Evolutionary conservation across 2,888 invertebrate genomes (phyloP).

Genomic region (Ligdia adustata): DNA sequence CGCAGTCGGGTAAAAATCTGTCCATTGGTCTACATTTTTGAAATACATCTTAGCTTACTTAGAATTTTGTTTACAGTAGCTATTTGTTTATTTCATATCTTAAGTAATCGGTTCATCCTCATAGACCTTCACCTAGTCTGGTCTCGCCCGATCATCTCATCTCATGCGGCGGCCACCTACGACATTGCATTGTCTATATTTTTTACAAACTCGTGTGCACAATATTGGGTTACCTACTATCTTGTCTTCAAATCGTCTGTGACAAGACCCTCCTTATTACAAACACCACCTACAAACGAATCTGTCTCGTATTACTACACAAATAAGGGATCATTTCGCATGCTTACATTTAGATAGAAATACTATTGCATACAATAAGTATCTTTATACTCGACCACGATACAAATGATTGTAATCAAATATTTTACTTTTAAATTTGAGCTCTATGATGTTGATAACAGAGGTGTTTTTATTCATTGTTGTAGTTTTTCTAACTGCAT

Average conservation of each 20-base stretch:
- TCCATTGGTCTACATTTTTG: too few species aligned
- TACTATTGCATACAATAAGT: constrained; percentile 46
- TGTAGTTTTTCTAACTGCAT: constrained; percentile 11
- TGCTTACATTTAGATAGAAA: constrained; percentile 28
- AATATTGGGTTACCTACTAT: constrained; percentile 70
- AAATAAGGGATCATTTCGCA: constrained; percentile 28
- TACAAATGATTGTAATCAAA: constrained; percentile 31
- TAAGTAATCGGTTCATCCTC: background rate
- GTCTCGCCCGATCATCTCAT: background rate
- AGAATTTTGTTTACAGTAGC: too few species aligned
- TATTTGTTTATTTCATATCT: too few species aligned
- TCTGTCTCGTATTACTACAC: constrained; percentile 26
- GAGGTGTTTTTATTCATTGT: constrained; percentile 4
- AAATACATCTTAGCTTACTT: too few species aligned
- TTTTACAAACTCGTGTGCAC: constrained; percentile 67
- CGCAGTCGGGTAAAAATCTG: too few species aligned
- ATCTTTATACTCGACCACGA: constrained; percentile 31
- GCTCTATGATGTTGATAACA: constrained; percentile 11
- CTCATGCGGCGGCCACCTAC: constrained; percentile 48
- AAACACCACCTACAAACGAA: constrained; percentile 25
- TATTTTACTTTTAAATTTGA: too few species aligned
- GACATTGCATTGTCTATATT: constrained; percentile 57
- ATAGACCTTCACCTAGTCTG: constrained; percentile 5
- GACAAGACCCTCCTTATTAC: constrained; percentile 36
- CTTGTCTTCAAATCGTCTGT: constrained; percentile 50